Percentiles rank a stretch among this genome's conserved stretches.
Evolutionary conservation across 2,888 invertebrate species (phyloP).

Genomic region (Andrena camellia): DNA sequence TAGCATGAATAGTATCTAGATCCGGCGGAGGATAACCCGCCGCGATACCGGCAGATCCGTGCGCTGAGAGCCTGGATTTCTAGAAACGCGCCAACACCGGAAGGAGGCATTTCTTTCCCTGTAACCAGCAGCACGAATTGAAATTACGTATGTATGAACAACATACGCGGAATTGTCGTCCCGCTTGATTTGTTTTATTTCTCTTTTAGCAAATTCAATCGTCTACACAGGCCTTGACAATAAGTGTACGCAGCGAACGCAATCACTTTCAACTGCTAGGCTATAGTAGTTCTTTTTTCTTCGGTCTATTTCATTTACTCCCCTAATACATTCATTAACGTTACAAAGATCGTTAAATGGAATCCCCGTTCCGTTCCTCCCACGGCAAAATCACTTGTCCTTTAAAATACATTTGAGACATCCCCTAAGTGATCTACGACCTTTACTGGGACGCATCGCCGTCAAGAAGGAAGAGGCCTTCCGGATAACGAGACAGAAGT

Average conservation of each 20-base stretch:
- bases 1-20: conserved; percentile 71
- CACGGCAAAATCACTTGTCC: conserved; percentile 52
- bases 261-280: neutral
- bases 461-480: conserved; percentile 54
- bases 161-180: conserved; percentile 1
- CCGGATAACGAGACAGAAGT: conserved; percentile 70
- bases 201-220: neutral
- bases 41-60: conserved; percentile 55
- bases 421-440: conserved; percentile 57
- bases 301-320: conserved; percentile 26
- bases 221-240: neutral
- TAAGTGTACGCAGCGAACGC: neutral
- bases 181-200: neutral
- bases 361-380: conserved; percentile 36
- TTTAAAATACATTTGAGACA: conserved; percentile 56
- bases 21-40: conserved; percentile 57
- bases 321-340: conserved; percentile 52
- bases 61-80: conserved; percentile 40
- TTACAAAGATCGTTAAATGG: conserved; percentile 45
- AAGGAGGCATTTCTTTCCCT: conserved; percentile 29
- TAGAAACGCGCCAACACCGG: conserved; percentile 45
- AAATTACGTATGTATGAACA: neutral
- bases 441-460: conserved; percentile 41
- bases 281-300: neutral
- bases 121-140: neutral